These are phyloP conservation scores for Hyles euphorbiae DNA, from an alignment of 1,140 invertebrate genomes.

Conservation along the genomic window DNA sequence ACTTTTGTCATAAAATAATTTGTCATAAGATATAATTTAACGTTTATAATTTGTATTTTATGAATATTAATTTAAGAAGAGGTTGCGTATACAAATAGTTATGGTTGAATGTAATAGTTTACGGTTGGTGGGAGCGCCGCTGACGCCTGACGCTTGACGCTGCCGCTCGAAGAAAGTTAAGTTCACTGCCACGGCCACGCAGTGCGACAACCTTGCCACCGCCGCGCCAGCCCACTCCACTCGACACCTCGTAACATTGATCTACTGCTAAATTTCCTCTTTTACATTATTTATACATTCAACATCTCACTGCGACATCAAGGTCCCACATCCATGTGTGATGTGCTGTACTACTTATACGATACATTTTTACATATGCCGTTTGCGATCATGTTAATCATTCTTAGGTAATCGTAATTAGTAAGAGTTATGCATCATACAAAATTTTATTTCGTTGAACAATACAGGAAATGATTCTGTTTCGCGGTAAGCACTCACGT, in stretches of 20 bases:
- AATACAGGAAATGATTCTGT: too few species aligned
- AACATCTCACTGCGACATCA: background rate
- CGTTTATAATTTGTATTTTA: too few species aligned
- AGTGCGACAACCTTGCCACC: conserved; percentile 57
- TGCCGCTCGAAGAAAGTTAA: conserved; percentile 54
- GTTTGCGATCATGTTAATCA: too few species aligned
- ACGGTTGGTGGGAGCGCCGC: conserved; percentile 36
- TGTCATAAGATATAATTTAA: too few species aligned
- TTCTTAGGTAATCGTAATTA: too few species aligned
- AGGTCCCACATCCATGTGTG: background rate
- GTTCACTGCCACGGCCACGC: conserved; percentile 69
- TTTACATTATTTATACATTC: conserved; percentile 23
- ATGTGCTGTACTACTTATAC: conserved; percentile 1
- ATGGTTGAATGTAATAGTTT: conserved; percentile 35
- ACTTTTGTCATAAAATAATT: too few species aligned
- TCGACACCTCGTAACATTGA: conserved; percentile 19
- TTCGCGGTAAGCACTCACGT: too few species aligned
- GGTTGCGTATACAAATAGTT: conserved; percentile 6
- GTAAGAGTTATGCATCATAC: too few species aligned
- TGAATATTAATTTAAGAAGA: too few species aligned
- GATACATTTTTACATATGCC: background rate
- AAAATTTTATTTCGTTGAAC: too few species aligned
- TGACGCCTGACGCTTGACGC: conserved; percentile 23
- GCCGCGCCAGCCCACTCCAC: background rate
- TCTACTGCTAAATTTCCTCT: conserved; percentile 31